Evolutionary conservation across 2,797 vertebrate species (phyloP), one percentile per base, ranked within the genome.

Genomic region (Neopelma chrysocephalum): DNA sequence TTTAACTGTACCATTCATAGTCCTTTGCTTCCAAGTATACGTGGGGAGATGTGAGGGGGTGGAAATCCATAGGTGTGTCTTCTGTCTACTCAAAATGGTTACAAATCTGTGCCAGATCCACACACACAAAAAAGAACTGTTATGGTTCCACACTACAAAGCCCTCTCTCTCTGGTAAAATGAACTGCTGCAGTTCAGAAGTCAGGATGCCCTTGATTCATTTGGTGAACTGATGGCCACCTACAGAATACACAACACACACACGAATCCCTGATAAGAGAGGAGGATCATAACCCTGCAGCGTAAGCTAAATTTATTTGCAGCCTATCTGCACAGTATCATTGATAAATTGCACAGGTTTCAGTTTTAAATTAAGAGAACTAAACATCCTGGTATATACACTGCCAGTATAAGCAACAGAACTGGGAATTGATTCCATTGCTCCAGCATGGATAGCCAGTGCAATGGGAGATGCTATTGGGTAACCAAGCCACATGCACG

Each of bases 1-100:
- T 91, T 91, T 61, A 82, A 73, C 53, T 64, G 38, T 6, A 85
- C 64, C 89, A 90, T 91, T 95, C 90, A 78, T 22, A 88, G 76
- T 56, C 32, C 57, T 68, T 10, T 4, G 12, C 77, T 83, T 78
- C 72, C 79, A 88, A 88, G 57, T 25, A 20, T 50, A 69, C 5
- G 45, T 7, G 1, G 42, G 81, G 83, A 89, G 58, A 57, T 13
- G 43, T 69, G 90, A 85, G 91, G 82, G 93, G 93, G 85, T 75
- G 85, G 88, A 88, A 85, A 88, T 78, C 56, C 6, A 14, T 43
- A 62, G 61, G 11, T 75, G 53, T 40, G 73, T 75, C 78, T 96
- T 91, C 90, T 58, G 60, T 51, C 91, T 81, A 42, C 60, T 82
- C 56, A 53, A 53, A 79, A 70, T 2, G 12, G 68, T 88, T 96